Base-by-base conservation (phyloP, 2,888 invertebrate species). In the Ctena decussata region DNA sequence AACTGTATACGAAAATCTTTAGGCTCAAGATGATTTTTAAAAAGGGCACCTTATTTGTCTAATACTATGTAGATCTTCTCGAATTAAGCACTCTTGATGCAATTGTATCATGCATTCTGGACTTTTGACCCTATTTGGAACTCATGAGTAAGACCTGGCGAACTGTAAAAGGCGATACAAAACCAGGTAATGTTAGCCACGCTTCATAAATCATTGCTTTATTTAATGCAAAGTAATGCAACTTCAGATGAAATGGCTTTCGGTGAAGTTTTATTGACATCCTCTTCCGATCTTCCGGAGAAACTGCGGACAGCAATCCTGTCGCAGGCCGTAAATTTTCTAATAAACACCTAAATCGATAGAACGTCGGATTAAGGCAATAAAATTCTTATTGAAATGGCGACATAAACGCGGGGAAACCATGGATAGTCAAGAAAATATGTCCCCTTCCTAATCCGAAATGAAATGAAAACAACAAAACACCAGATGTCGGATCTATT, bases 321-420 rank as follows among this genome's bases (percentile, higher is more conserved):
- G n/a, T 35, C 35, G 35, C 57, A 35, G 2, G 65, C 35, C 65
- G 65, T 65, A 65, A 65, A 65, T 65, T 30, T 65, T 65, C 65
- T 65, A 65, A 65, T 65, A 65, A 65, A 65, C 65, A 65, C 32
- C 65, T 65, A 35, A 65, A 30, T 65, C 65, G 65, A 65, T 18
- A 65, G 1, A 65, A 35, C 35, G 35, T 5, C 15, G 65, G 65
- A 65, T 65, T 65, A 65, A 65, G 24, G 65, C 32, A 65, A 65
- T 65, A 65, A 65, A 24, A 65, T 12, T 65, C 65, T 65, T 65
- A 65, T 65, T 65, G 65, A 65, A 35, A 65, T 30, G 32, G 65
- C 65, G 65, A 65, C 65, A 65, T 65, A 65, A 65, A 65, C 8
- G 32, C 65, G 65, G 35, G 65, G 65, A 35, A 65, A 35, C 6